Evolutionary conservation across 2,113 vertebrate genomes (phyloP).

Genomic region (Pteropus alecto): DNA sequence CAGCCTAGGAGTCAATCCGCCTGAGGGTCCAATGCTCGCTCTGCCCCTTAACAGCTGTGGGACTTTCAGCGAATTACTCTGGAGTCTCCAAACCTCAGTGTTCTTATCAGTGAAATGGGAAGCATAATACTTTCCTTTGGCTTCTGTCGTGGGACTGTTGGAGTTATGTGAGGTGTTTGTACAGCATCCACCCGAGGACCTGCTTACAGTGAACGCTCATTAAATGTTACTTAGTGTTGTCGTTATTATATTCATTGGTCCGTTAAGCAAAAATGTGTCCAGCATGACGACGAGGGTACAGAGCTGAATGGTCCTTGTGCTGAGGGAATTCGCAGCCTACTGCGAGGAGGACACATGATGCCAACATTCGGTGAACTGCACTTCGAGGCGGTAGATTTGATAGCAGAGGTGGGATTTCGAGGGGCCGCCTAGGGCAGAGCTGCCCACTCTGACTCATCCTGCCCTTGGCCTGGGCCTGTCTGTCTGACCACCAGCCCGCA

Average conservation of each 20-base stretch:
- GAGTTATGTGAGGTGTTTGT: neutral
- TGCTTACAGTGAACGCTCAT: neutral
- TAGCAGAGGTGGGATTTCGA: neutral
- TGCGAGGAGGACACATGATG: neutral
- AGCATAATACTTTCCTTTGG: neutral
- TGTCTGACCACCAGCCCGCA: fast-evolving
- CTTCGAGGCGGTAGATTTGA: neutral
- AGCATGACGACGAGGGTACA: neutral
- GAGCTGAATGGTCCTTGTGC: neutral
- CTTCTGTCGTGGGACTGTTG: neutral
- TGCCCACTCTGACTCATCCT: neutral
- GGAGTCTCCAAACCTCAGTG: neutral
- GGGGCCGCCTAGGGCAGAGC: neutral
- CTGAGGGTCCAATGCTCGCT: neutral
- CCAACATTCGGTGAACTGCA: neutral
- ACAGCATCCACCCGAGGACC: neutral
- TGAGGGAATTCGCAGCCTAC: neutral
- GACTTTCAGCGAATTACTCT: neutral
- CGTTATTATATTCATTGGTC: neutral
- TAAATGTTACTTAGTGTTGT: neutral
- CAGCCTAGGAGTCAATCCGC: neutral
- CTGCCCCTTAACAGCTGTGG: neutral
- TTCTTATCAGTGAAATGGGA: neutral
- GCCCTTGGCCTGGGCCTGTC: neutral
- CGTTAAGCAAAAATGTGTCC: too few relatives aligned